Conservation (phyloP, 2,113 vertebrate species). For the Equus quagga region DNA sequence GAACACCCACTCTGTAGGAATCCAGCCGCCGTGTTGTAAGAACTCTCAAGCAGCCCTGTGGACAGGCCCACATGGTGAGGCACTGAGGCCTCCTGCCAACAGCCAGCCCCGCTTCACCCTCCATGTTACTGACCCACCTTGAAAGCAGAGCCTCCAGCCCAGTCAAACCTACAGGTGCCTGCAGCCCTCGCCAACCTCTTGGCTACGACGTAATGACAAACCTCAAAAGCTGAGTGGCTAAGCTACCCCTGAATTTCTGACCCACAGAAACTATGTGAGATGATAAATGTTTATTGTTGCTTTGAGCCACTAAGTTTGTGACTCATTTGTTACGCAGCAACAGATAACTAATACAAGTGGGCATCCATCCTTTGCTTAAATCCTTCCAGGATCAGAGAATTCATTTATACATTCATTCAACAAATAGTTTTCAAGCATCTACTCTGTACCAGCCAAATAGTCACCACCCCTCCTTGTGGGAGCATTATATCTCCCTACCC, state of each 20-base stretch:
- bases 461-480: neutral
- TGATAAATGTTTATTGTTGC: neutral
- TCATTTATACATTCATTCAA: neutral
- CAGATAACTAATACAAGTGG: neutral
- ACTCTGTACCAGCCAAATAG: neutral
- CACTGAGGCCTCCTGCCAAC: neutral
- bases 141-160: neutral
- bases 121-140: fast-evolving
- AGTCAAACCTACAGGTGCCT: neutral
- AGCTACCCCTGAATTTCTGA: neutral
- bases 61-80: neutral
- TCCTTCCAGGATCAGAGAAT: neutral
- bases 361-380: neutral
- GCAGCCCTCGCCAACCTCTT: neutral
- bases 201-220: neutral
- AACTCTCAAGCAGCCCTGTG: neutral
- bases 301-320: neutral
- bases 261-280: neutral
- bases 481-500: fast-evolving
- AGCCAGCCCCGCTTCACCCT: neutral
- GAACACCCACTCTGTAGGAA: neutral
- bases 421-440: neutral
- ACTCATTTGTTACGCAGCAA: neutral
- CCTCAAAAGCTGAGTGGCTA: neutral
- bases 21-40: neutral